phyloP scores from a whole-genome alignment of 2,113 vertebrate species.

The Planiliza haematocheilus region DNA sequence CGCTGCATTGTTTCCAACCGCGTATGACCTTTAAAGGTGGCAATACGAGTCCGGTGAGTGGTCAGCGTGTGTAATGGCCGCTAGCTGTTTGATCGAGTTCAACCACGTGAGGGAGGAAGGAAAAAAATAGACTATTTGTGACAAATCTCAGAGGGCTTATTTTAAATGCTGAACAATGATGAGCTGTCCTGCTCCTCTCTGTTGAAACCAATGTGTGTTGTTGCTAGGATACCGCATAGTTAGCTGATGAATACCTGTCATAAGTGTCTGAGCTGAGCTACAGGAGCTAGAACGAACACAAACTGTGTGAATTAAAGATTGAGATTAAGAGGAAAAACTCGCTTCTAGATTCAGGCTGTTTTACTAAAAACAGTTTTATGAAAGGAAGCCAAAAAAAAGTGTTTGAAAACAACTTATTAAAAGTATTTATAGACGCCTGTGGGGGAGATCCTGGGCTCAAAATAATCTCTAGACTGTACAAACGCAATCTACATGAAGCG shows the following conservation, averaged over 20 bases:
- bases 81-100: background rate
- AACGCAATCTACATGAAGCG: no score
- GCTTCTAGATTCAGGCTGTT: no score
- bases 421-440: no score
- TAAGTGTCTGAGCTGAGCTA: slow-evolving; percentile 2
- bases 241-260: background rate
- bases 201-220: slow-evolving; percentile 21
- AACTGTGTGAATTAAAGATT: no score
- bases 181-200: slow-evolving; percentile 8
- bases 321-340: no score
- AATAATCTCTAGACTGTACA: no score
- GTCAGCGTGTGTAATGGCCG: slow-evolving; percentile 13
- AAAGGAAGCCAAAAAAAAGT: no score
- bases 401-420: no score
- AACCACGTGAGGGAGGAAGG: slow-evolving; percentile 8
- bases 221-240: slow-evolving; percentile 52
- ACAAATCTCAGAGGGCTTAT: background rate
- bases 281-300: no score
- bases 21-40: slow-evolving; percentile 46
- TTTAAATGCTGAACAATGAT: slow-evolving; percentile 7
- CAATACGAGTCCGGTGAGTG: slow-evolving; percentile 19
- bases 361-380: no score
- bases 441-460: no score
- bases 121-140: slow-evolving; percentile 2
- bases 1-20: slow-evolving; percentile 1